A percentile compares a stretch with the other conserved stretches of the same genome.
These are phyloP conservation scores for Carpatolechia fugitivella DNA, from an alignment of 2,888 invertebrate species.

Conservation along the genomic window DNA sequence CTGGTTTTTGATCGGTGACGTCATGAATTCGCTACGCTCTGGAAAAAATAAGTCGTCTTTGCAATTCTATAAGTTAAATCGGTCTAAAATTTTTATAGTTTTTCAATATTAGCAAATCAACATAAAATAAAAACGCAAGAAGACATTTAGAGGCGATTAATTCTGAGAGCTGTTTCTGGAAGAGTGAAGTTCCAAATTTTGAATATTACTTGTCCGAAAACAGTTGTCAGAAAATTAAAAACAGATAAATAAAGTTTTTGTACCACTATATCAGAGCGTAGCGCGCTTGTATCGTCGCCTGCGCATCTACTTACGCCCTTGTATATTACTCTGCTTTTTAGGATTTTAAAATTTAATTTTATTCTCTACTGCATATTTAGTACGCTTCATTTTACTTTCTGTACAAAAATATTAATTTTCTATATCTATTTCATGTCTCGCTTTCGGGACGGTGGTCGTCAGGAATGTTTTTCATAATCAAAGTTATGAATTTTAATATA, in stretches of 20 bases:
- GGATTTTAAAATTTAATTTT: constrained; percentile 58
- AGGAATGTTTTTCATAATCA: not conserved
- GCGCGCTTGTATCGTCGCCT: not conserved
- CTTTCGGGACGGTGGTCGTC: not conserved
- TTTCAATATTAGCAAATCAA: no score
- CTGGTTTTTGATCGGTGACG: constrained; percentile 8
- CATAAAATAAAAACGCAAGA: no score
- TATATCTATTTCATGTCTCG: constrained; percentile 35
- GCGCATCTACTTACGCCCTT: constrained; percentile 30
- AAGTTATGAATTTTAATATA: no score
- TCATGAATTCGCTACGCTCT: not conserved
- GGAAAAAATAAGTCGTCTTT: not conserved
- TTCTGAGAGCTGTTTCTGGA: no score
- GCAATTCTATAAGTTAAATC: no score
- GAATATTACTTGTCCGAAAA: no score
- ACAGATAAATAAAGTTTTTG: no score
- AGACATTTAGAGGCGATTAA: no score
- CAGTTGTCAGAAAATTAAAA: no score
- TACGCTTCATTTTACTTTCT: not conserved
- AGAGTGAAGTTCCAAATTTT: no score
- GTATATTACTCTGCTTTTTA: constrained; percentile 73
- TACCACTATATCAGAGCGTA: no score
- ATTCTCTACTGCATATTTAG: constrained; percentile 33
- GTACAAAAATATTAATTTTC: constrained; percentile 41
- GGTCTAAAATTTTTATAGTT: no score